Conservation (phyloP, 2,113 vertebrate genomes). For the human (Homo sapiens) region DNA sequence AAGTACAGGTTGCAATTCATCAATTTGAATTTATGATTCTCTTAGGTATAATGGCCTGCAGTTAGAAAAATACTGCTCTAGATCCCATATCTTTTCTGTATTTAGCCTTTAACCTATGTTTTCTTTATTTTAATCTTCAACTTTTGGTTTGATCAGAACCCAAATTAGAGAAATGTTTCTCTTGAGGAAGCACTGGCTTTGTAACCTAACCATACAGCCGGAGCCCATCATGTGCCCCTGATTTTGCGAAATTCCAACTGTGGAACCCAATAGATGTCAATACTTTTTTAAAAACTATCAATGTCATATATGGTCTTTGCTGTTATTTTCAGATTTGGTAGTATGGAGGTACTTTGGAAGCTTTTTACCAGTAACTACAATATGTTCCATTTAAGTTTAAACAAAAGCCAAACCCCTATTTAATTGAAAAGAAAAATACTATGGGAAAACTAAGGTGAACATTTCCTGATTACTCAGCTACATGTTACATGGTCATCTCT, state of each 20-base stretch:
- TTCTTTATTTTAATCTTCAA: conserved; percentile 34
- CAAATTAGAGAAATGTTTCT: background rate
- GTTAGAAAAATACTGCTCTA: conserved; percentile 23
- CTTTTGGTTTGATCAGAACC: conserved; percentile 24
- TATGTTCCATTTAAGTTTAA: conserved; percentile 12
- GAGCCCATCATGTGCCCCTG: background rate
- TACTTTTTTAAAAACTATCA: background rate
- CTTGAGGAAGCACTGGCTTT: background rate
- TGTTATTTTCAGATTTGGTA: conserved; percentile 91
- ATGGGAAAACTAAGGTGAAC: background rate
- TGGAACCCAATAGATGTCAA: background rate
- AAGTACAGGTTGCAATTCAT: background rate
- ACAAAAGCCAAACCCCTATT: background rate
- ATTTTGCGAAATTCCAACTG: background rate
- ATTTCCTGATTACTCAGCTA: background rate
- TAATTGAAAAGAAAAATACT: background rate
- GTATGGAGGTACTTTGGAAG: conserved; percentile 92
- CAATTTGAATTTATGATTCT: conserved; percentile 9
- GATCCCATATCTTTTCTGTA: background rate
- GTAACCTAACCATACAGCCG: background rate
- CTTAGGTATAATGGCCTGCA: background rate
- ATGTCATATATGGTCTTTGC: background rate
- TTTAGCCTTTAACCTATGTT: background rate
- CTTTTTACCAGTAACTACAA: background rate
- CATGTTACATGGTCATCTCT: background rate